Evolutionary conservation across 2,888 invertebrate genomes (phyloP), one percentile per base, ranked within the genome.

Genomic region (Zygaena filipendulae): DNA sequence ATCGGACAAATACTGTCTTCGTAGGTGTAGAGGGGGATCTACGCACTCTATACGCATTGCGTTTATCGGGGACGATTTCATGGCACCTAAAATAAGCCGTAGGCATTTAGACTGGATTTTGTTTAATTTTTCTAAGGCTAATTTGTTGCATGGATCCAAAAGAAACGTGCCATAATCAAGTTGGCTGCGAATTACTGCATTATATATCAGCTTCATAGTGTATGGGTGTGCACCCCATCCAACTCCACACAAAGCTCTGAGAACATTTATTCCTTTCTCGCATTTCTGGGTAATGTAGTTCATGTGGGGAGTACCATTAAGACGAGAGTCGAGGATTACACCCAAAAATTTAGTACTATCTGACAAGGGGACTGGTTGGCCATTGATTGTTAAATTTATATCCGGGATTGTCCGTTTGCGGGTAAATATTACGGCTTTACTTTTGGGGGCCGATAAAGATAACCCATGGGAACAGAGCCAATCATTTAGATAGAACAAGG

Each of bases 31-130:
- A 6, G 33, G 18, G 4, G 23, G 13, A 8, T 30, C 24, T 1
- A 7, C 24, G 21, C 24, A 27, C 13, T 33, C 30, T 13, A 33
- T 26, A 21, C 27, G 29, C 13, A 44, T 13, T 2, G 43, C 45
- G 16, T 42, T 44, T 2, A 35, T 41, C 2, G 49, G 43, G 1
- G 43, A 36, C 1, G 46, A 47, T 21, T 37, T 44, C 44, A 46
- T 44, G 2, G 40, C 38, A 1, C 49, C 45, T 4, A 27, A 3
- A 2, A 45, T 38, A 1, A 45, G 40, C 1, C 45, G 27, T 1
- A 44, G 25, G 12, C 34, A 29, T 38, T 43, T 45, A 1, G 35
- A 35, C 14, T 47, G 50, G 1, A 47, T 33, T 11, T 25, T 33
- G 3, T 34, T 13, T 4, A 41, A 5, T 3, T 11, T 10, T n/a